A percentile compares a stretch with the other conserved stretches of the same genome.
phyloP scores from a whole-genome alignment of 2,113 vertebrate genomes.

The Phyllostomus hastatus region DNA sequence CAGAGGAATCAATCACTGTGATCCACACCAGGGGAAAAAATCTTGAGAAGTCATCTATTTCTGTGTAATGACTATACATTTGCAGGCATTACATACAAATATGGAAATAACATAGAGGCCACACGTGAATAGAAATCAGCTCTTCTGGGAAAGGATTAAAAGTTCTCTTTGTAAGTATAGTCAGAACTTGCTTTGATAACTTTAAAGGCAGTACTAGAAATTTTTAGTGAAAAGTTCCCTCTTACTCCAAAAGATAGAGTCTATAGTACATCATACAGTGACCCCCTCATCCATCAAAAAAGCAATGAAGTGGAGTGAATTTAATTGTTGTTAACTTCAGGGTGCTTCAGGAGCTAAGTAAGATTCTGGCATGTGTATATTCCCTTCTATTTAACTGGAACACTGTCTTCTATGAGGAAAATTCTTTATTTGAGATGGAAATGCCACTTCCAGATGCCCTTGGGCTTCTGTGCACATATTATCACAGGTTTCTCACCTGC shows the following conservation, averaged over 20 bases:
- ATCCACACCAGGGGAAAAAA: neutral
- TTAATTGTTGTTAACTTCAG: neutral
- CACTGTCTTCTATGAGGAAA: neutral
- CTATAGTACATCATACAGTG: neutral
- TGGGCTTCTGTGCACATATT: accelerated
- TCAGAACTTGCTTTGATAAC: neutral
- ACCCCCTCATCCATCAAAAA: too few species aligned
- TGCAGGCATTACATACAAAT: neutral
- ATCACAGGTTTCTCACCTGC: neutral
- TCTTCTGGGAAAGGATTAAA: neutral
- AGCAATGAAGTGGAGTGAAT: neutral
- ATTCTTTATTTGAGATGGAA: neutral
- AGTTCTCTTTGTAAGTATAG: neutral
- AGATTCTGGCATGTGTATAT: accelerated
- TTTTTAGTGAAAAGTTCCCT: neutral
- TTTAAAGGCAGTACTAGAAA: neutral
- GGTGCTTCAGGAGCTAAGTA: neutral
- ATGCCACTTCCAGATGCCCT: neutral
- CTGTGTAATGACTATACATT: neutral
- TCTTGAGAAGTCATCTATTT: neutral
- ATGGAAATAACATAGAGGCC: neutral
- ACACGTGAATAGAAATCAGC: neutral
- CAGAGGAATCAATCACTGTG: neutral
- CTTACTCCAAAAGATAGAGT: neutral
- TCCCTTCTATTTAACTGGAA: neutral